Evolutionary conservation across 1,140 invertebrate species (phyloP), one percentile per base, ranked within the genome.

Genomic region (Aethina tumida): DNA sequence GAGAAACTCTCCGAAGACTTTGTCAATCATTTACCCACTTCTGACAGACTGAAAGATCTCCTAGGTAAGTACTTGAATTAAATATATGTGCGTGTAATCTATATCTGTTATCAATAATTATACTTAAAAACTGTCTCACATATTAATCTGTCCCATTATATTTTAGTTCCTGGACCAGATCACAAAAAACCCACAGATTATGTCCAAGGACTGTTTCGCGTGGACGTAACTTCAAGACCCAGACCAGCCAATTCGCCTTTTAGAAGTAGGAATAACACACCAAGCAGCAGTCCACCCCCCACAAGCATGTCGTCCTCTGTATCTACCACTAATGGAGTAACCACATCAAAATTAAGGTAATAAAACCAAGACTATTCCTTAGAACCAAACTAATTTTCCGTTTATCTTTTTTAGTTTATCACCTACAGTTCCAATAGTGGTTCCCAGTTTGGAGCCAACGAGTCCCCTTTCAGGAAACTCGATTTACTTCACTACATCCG

Each of bases 141-240:
- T 5, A 33, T 5, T 6, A n/a, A 29, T n/a, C 7, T 6, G 6
- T 13, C n/a, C n/a, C n/a, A n/a, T 25, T 37, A 7, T 17, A 37
- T 63, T 67, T 43, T 58, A 77, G 76, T 78, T 65, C 75, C 78
- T 63, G 70, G 71, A 56, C 74, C 75, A 28, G 75, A 79, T 46
- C 71, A 77, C 48, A 85, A 84, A 63, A 82, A 78, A 49, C 71
- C 79, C 16, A 76, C 79, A 39, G 79, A 87, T 56, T 88, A 85
- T 60, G 81, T 89, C 51, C 74, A 74, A 55, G 83, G 81, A 37
- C 58, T 90, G 29, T 87, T 88, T 59, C 74, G 76, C 59, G 67
- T 81, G 28, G 74, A 82, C 52, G 66, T 81, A 29, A 70, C 71
- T 17, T 62, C 73, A 18, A 66, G 72, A 41, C 69, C 74, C 17